Conservation (phyloP, 2,888 invertebrate species). For the Noctuana brunneofusca region DNA sequence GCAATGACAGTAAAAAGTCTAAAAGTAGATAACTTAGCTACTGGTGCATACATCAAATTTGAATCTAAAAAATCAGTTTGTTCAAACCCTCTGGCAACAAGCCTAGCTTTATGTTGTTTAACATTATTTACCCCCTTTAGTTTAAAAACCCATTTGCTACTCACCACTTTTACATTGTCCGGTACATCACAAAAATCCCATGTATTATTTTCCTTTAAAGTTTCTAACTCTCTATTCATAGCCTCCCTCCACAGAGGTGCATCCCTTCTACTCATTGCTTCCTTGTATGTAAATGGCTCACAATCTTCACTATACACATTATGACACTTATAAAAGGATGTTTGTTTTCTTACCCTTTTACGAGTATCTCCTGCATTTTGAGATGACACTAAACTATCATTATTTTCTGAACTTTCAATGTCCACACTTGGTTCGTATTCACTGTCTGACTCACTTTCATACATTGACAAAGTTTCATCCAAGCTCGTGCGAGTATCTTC, state of each 20-base stretch:
- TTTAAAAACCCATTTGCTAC: conserved; percentile 45
- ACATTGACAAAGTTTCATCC: neutral
- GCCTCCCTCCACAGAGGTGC: conserved; percentile 35
- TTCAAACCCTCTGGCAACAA: conserved; percentile 43
- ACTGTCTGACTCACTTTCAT: conserved; percentile 3
- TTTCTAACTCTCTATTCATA: conserved; percentile 35
- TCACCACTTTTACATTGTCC: conserved; percentile 33
- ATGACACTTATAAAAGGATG: conserved; percentile 35
- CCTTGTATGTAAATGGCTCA: conserved; percentile 37
- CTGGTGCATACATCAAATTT: conserved; percentile 38
- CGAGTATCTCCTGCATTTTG: neutral
- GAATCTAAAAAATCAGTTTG: conserved; percentile 36
- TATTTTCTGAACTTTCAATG: neutral
- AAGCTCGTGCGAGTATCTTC: neutral
- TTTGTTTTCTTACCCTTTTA: conserved; percentile 32
- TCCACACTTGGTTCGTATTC: neutral
- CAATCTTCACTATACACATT: conserved; percentile 19
- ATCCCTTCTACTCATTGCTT: conserved; percentile 38
- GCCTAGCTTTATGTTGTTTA: conserved; percentile 40
- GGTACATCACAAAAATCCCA: conserved; percentile 33
- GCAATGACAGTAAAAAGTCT: conserved; percentile 37
- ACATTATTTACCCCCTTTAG: conserved; percentile 33
- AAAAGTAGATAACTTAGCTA: conserved; percentile 39
- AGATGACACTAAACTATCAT: neutral
- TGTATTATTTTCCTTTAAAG: conserved; percentile 34